Base-by-base conservation (phyloP, 2,113 vertebrate genomes). In the Scomber colias region DNA sequence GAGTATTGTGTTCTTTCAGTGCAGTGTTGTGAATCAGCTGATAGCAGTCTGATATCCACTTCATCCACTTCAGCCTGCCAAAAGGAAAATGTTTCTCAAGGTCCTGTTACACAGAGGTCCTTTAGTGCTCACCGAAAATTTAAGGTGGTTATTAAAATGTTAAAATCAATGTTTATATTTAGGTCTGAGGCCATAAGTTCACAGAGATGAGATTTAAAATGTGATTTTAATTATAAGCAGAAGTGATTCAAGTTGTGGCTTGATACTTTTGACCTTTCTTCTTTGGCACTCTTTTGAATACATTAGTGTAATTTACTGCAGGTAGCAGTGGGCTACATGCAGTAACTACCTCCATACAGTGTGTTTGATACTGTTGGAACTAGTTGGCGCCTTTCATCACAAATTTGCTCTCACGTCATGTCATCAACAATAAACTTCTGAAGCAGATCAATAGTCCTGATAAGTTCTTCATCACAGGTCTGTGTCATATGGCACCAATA, bases 31-130 rank as follows among this genome's bases (percentile, higher is more conserved):
- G 17, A 49, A 17, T 45, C 45, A 68, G 49, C 19, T 67, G 55
- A 66, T 44, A n/a, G 46, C 56, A 11, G 15, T 48, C 31, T 61
- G 24, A 50, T 35, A 53, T 59, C 48, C 54, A 24, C 35, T 40
- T 71, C 55, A 53, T 57, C n/a, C n/a, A n/a, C n/a, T n/a, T 56
- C 44, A 54, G 50, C 13, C 59, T 62, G n/a, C 49, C 40, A 49
- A 48, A 44, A 64, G 64, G 56, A 63, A 64, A 79, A 35, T 7
- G 24, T 17, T 35, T 12, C 16, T 35, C n/a, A 57, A 3, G 5
- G 17, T 53, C 49, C 56, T 15, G 8, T 66, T 31, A n/a, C 21
- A 51, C 11, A 27, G 50, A 19, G 30, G 80, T 49, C 55, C 14
- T 62, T 44, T 35, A 12, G n/a, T 11, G n/a, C n/a, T 71, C 27